These are phyloP conservation scores for Engystomops pustulosus DNA, from an alignment of 2,113 vertebrate species.

Conservation along the genomic window DNA sequence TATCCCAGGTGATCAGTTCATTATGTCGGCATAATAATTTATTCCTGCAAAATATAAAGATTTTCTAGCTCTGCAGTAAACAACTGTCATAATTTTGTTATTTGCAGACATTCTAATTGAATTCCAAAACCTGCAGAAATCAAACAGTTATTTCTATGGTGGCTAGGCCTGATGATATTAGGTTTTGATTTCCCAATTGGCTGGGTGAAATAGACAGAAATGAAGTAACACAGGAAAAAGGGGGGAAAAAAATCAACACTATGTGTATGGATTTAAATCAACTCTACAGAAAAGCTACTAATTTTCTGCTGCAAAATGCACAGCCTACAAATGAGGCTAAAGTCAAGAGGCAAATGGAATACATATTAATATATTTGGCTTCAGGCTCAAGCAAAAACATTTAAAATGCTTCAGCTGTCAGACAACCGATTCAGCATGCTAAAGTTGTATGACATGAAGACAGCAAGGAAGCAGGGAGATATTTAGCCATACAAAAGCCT, in stretches of 20 bases:
- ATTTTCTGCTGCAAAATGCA: slow-evolving; percentile 62
- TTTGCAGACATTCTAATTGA: slow-evolving; percentile 44
- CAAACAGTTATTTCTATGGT: slow-evolving; percentile 55
- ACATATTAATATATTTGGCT: slow-evolving; percentile 58
- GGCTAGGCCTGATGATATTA: slow-evolving; percentile 53
- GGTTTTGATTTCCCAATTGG: slow-evolving; percentile 64
- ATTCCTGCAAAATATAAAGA: slow-evolving; percentile 53
- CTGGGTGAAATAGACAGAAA: slow-evolving; percentile 54
- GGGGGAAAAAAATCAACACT: slow-evolving; percentile 30
- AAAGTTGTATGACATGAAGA: slow-evolving; percentile 56
- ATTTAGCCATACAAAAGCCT: slow-evolving; percentile 31
- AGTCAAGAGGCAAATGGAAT: slow-evolving; percentile 50
- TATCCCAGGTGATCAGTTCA: slow-evolving; percentile 36
- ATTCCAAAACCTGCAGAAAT: slow-evolving; percentile 54
- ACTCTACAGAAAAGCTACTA: slow-evolving; percentile 54
- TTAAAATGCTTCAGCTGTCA: slow-evolving; percentile 33
- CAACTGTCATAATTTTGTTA: slow-evolving; percentile 47
- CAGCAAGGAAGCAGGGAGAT: slow-evolving; percentile 37
- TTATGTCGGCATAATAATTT: slow-evolving; percentile 33
- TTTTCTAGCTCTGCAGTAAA: slow-evolving; percentile 52
- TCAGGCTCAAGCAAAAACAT: slow-evolving; percentile 57
- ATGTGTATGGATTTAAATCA: slow-evolving; percentile 57
- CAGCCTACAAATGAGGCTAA: slow-evolving; percentile 49
- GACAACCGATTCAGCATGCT: slow-evolving; percentile 56
- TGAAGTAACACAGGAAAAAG: slow-evolving; percentile 2